phyloP scores from a whole-genome alignment of 2,113 vertebrate species.

The Rhinogobius similis region DNA sequence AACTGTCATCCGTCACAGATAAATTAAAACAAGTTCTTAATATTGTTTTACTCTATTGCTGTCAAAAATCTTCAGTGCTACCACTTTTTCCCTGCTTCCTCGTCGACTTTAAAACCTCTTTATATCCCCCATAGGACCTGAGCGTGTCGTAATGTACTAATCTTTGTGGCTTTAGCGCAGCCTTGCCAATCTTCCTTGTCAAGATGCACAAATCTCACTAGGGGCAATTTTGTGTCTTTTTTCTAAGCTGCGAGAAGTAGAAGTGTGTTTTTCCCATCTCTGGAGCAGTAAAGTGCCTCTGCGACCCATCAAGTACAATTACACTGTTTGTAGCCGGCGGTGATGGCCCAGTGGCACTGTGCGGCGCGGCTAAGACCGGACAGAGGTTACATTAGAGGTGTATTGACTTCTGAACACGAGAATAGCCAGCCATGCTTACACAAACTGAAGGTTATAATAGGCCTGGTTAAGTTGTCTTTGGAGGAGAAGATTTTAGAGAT shows the following conservation, averaged over 20 bases:
- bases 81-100: conserved; percentile 35
- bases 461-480: not conserved
- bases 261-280: conserved; percentile 43
- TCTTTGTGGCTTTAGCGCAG: conserved; percentile 64
- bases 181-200: conserved; percentile 71
- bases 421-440: not conserved
- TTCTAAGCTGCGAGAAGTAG: conserved; percentile 30
- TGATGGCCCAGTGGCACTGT: conserved; percentile 20
- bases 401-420: conserved; percentile 15
- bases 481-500: not conserved
- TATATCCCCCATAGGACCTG: conserved; percentile 46
- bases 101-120: conserved; percentile 51
- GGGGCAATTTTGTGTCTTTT: conserved; percentile 65
- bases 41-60: not conserved
- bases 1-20: not conserved
- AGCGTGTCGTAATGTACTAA: conserved; percentile 67
- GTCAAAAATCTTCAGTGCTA: conserved; percentile 13
- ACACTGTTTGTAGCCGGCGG: conserved; percentile 42
- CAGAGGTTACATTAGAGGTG: not conserved
- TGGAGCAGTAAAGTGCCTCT: conserved; percentile 42
- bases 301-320: conserved; percentile 53
- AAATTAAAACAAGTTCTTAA: not conserved
- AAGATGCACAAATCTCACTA: conserved; percentile 70
- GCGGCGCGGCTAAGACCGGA: conserved; percentile 6
- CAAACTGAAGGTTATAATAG: not conserved